Conservation (phyloP, 2,888 invertebrate genomes). For the Trichacis sp. region DNA sequence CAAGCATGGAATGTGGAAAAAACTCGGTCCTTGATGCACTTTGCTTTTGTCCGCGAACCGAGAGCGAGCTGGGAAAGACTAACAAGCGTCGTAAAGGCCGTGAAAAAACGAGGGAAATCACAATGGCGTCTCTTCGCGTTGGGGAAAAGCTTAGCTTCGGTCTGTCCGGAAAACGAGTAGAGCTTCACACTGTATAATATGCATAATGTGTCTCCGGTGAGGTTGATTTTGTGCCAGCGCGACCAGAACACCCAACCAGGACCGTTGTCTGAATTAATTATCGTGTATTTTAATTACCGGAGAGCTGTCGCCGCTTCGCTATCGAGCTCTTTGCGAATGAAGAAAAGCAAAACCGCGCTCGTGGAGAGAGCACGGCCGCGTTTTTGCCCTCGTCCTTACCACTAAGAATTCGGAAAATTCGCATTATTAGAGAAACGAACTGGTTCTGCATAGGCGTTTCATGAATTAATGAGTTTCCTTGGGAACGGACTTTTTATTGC, state of each 20-base stretch:
- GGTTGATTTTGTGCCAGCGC: constrained; percentile 13
- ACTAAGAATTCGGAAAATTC: not conserved
- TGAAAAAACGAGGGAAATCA: constrained; percentile 15
- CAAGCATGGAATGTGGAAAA: too few relatives aligned
- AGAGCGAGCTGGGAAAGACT: constrained; percentile 6
- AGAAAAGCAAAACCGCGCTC: constrained; percentile 24
- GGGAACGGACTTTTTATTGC: too few relatives aligned
- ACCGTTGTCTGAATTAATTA: constrained; percentile 25
- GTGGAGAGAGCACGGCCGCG: constrained; percentile 22
- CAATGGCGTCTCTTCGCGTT: constrained; percentile 5
- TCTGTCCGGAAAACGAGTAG: constrained; percentile 19
- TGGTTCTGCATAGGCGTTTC: not conserved
- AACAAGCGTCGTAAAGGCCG: constrained; percentile 15
- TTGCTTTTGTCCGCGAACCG: too few relatives aligned
- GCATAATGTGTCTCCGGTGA: constrained; percentile 20
- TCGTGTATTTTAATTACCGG: constrained; percentile 19
- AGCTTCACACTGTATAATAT: constrained; percentile 20
- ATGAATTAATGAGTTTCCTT: not conserved
- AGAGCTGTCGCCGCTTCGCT: constrained; percentile 20
- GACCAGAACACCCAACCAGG: constrained; percentile 9
- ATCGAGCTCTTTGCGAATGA: constrained; percentile 13
- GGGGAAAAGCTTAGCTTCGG: constrained; percentile 10
- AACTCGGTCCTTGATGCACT: too few relatives aligned
- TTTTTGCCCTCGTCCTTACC: not conserved
- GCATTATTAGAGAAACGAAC: not conserved